Conservation (phyloP, 2,888 invertebrate genomes). For the Ramazzottius varieornatus region DNA sequence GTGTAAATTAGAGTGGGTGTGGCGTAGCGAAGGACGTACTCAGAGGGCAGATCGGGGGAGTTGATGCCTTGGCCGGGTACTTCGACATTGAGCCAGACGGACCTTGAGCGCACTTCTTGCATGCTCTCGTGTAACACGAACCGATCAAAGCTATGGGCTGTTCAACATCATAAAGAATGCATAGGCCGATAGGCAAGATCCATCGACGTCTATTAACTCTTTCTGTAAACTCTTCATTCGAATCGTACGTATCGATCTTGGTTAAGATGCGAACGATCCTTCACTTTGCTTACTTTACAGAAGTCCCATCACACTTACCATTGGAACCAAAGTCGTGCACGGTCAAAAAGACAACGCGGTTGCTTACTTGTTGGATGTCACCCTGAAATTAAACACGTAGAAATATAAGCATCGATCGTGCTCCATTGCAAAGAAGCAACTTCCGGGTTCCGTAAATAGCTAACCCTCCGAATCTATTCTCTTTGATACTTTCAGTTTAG, state of each 20-base stretch:
- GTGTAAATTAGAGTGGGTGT: background rate
- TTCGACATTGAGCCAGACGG: background rate
- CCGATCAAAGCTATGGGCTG: background rate
- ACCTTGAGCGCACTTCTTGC: background rate
- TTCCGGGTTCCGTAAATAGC: too few species aligned
- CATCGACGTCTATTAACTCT: too few species aligned
- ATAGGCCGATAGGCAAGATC: too few species aligned
- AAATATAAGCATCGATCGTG: too few species aligned
- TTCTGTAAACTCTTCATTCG: too few species aligned
- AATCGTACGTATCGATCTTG: too few species aligned
- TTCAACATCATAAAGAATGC: too few species aligned
- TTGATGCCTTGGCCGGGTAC: constrained; percentile 23
- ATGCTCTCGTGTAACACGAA: background rate
- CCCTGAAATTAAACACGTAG: constrained; percentile 31
- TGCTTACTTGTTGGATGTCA: constrained; percentile 47
- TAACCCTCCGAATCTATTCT: too few species aligned
- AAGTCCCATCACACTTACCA: constrained; percentile 22
- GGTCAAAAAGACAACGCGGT: constrained; percentile 54
- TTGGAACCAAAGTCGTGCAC: constrained; percentile 56
- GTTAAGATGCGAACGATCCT: too few species aligned
- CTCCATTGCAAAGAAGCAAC: too few species aligned
- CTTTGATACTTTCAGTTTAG: too few species aligned
- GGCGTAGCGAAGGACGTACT: constrained; percentile 14
- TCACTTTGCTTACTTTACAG: too few species aligned
- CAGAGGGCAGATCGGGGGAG: constrained; percentile 19